A percentile compares a stretch with the other conserved stretches of the same genome.
Evolutionary conservation across 2,797 vertebrate species (phyloP).

Genomic region (Sardinella longiceps): DNA sequence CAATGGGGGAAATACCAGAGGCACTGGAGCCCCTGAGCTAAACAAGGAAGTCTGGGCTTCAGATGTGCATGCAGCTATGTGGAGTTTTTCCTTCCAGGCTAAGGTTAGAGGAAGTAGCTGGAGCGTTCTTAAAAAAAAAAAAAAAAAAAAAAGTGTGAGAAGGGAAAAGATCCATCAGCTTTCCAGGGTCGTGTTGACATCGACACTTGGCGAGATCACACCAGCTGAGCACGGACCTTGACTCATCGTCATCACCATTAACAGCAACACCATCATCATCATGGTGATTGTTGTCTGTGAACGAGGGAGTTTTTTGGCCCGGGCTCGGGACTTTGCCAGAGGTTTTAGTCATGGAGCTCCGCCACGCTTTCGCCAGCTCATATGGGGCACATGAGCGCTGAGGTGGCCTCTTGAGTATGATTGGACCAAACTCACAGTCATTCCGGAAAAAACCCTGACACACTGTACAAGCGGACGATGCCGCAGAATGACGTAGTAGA

Average conservation of each 20-base stretch:
- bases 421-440: background rate
- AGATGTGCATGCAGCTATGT: slow-evolving; percentile 1
- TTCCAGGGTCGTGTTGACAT: slow-evolving; percentile 14
- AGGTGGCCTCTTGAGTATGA: background rate
- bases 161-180: background rate
- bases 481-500: background rate
- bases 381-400: background rate
- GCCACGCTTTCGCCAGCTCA: background rate
- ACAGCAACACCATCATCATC: background rate
- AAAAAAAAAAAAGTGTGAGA: background rate
- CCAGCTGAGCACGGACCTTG: background rate
- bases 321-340: background rate
- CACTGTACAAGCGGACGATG: background rate
- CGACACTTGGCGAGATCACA: background rate
- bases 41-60: background rate
- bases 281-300: background rate
- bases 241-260: background rate
- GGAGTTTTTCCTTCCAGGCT: background rate
- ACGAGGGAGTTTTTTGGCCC: background rate
- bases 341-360: background rate
- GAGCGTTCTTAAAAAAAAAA: no score
- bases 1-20: slow-evolving; percentile 6
- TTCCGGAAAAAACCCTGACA: slow-evolving; percentile 19
- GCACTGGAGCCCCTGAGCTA: background rate
- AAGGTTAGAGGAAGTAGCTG: background rate